A percentile compares a stretch with the other conserved stretches of the same genome.
These are phyloP conservation scores for Caenorhabditis plicata DNA, from an alignment of 2,888 invertebrate genomes.

Conservation along the genomic window DNA sequence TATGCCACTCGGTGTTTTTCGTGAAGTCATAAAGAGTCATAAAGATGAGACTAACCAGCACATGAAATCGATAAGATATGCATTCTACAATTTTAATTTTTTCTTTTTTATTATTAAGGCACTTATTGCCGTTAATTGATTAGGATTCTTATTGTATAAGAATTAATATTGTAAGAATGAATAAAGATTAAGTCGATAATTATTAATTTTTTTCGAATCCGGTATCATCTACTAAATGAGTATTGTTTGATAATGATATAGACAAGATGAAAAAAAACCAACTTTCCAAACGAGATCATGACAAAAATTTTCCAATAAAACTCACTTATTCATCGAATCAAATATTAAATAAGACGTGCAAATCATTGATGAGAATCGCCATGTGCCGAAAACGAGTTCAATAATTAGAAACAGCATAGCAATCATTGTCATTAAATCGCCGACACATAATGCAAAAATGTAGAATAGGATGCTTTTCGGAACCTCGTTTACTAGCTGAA, in stretches of 20 bases:
- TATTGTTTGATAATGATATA: too few species aligned
- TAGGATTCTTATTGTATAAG: too few species aligned
- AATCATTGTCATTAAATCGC: slow-evolving; percentile 63
- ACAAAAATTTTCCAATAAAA: background rate
- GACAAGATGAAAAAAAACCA: too few species aligned
- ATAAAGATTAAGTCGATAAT: too few species aligned
- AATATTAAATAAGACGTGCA: slow-evolving; percentile 61
- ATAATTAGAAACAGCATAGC: slow-evolving; percentile 62
- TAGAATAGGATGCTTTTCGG: slow-evolving; percentile 64
- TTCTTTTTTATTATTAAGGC: too few species aligned
- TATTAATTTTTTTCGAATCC: too few species aligned
- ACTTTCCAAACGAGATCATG: too few species aligned
- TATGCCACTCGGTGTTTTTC: slow-evolving; percentile 63
- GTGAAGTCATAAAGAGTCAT: slow-evolving; percentile 66
- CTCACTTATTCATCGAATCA: slow-evolving; percentile 62
- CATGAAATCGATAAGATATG: slow-evolving; percentile 54
- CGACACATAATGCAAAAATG: slow-evolving; percentile 61
- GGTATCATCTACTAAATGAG: too few species aligned
- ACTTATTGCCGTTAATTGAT: too few species aligned
- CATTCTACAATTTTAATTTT: slow-evolving; percentile 65
- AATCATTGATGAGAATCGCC: slow-evolving; percentile 55
- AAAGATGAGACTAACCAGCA: too few species aligned
- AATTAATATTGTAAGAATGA: too few species aligned
- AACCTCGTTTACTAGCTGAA: slow-evolving; percentile 26
- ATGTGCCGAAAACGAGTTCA: slow-evolving; percentile 61